A percentile compares a stretch with the other conserved stretches of the same genome.
These are phyloP conservation scores for Struthio camelus DNA, from an alignment of 2,113 vertebrate species.

Conservation along the genomic window DNA sequence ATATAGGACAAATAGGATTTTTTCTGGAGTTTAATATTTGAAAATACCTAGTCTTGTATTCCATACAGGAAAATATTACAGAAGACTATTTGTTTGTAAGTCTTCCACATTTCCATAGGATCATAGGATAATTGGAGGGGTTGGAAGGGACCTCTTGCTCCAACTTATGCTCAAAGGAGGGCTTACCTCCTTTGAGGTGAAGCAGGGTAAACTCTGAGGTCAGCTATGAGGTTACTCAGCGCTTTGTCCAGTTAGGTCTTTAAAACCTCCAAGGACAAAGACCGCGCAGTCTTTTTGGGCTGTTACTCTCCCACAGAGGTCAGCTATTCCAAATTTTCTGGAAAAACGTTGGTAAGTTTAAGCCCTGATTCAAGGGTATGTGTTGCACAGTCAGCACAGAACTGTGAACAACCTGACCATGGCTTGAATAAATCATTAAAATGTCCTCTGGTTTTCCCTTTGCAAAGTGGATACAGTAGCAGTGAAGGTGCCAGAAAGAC, in stretches of 20 bases:
- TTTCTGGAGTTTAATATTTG: neutral
- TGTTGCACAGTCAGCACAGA: conserved; percentile 12
- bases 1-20: neutral
- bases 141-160: neutral
- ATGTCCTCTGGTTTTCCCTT: neutral
- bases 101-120: neutral
- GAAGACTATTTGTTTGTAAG: neutral
- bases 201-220: neutral
- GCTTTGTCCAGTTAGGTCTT: neutral
- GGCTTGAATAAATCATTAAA: conserved; percentile 1
- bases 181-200: too few species aligned
- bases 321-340: neutral
- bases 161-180: neutral
- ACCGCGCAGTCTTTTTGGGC: neutral
- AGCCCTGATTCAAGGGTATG: neutral
- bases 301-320: neutral
- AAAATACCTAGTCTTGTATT: neutral
- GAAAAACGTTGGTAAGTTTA: neutral
- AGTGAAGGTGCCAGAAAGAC: conserved; percentile 33
- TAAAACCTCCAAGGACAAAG: neutral
- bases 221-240: neutral
- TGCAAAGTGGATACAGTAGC: neutral
- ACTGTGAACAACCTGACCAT: neutral
- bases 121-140: neutral
- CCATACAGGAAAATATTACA: neutral